These are phyloP conservation scores for Drosophila nr. perissopoda DNA, from an alignment of 2,888 invertebrate species.

Conservation along the genomic window DNA sequence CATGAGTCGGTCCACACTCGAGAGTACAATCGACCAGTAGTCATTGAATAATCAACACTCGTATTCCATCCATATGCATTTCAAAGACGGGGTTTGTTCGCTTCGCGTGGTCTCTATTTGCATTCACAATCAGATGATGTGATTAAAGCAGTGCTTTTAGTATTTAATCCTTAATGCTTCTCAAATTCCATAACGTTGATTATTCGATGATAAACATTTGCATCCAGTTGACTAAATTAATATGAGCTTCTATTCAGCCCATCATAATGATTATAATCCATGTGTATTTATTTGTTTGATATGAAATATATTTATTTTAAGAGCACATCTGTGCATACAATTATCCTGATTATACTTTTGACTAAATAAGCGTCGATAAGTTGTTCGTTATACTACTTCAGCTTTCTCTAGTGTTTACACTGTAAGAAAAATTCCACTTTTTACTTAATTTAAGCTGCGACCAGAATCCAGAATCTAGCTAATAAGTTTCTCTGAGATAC, in stretches of 20 bases:
- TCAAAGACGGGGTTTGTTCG: neutral
- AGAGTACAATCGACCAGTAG: neutral
- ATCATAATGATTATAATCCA: neutral
- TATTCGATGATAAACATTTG: neutral
- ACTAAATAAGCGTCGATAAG: neutral
- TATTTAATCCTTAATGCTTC: neutral
- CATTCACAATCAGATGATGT: neutral
- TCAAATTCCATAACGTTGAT: neutral
- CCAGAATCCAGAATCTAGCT: neutral
- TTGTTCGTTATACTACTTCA: neutral
- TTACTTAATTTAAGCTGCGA: neutral
- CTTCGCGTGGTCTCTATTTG: neutral
- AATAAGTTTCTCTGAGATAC: neutral
- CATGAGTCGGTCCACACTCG: neutral
- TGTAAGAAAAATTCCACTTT: neutral
- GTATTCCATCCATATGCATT: neutral
- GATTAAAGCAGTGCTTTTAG: neutral
- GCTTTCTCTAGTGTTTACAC: neutral
- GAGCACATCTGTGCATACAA: no score
- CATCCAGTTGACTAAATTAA: neutral
- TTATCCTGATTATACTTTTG: neutral
- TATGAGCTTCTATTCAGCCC: neutral
- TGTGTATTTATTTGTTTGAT: neutral
- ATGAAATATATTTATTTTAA: neutral
- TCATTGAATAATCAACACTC: neutral